Conservation (phyloP, 2,113 vertebrate genomes). For the Tympanuchus pallidicinctus region DNA sequence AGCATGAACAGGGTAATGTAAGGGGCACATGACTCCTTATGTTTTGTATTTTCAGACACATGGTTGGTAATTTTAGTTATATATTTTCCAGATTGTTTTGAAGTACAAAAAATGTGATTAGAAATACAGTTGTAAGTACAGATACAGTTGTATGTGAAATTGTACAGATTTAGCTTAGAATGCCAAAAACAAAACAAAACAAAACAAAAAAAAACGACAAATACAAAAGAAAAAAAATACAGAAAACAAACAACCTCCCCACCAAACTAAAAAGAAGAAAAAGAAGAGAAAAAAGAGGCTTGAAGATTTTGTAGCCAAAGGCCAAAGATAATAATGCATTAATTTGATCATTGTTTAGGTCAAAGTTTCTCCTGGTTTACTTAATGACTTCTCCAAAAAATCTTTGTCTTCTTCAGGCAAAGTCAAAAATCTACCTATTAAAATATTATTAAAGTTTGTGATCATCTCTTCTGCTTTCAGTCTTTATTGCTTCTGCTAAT, state of each 20-base stretch:
- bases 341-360: not conserved
- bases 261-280: not conserved
- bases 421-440: not conserved
- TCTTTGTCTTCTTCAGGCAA: not conserved
- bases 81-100: not conserved
- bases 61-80: not conserved
- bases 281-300: not conserved
- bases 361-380: not conserved
- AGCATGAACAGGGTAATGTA: not conserved
- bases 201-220: not conserved
- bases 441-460: not conserved
- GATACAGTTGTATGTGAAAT: not conserved
- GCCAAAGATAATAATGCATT: not conserved
- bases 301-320: not conserved
- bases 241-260: too few relatives aligned
- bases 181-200: not conserved
- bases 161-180: not conserved
- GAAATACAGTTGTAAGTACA: not conserved
- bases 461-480: not conserved
- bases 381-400: not conserved
- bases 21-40: not conserved
- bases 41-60: not conserved
- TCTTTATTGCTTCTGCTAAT: not conserved
- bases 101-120: not conserved
- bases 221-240: not conserved